Conservation (phyloP, 1,140 invertebrate species). For the Drosophila teissieri region DNA sequence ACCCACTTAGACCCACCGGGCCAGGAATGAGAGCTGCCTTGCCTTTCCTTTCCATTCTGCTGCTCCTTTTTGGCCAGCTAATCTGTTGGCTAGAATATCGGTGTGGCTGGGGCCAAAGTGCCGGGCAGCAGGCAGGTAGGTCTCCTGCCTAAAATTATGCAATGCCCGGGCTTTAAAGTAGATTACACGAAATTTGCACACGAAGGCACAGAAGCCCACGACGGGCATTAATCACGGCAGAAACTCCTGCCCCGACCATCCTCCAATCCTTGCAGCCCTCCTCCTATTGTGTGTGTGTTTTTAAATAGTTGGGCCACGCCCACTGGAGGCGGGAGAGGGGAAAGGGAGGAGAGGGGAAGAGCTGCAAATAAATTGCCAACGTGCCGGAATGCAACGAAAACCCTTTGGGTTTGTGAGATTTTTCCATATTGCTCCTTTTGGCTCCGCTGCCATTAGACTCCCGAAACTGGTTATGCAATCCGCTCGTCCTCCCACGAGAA, state of each 20-base stretch:
- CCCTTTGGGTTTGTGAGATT: constrained; percentile 75
- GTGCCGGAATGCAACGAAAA: constrained; percentile 72
- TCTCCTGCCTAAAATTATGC: constrained; percentile 70
- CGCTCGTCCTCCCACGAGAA: not conserved
- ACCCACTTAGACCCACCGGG: constrained; percentile 13
- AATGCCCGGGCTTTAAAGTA: constrained; percentile 78
- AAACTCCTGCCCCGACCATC: constrained; percentile 4
- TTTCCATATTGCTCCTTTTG: constrained; percentile 64
- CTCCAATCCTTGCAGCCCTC: not conserved
- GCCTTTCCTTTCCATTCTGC: not conserved
- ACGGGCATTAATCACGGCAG: constrained; percentile 76
- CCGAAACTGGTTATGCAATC: constrained; percentile 2
- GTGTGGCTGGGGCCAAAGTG: not conserved
- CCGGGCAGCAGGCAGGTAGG: constrained; percentile 16
- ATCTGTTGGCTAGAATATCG: constrained; percentile 11
- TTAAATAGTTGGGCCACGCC: constrained; percentile 55
- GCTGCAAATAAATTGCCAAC: constrained; percentile 77
- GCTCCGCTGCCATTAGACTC: not conserved
- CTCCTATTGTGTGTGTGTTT: constrained; percentile 43
- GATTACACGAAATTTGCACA: constrained; percentile 80
- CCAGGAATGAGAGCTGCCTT: not conserved
- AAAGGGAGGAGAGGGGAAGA: not conserved
- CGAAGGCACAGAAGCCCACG: constrained; percentile 81
- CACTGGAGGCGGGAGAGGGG: not conserved
- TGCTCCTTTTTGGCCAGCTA: constrained; percentile 18